Evolutionary conservation across 1,140 invertebrate species (phyloP).

Genomic region (Orchestia grillus): DNA sequence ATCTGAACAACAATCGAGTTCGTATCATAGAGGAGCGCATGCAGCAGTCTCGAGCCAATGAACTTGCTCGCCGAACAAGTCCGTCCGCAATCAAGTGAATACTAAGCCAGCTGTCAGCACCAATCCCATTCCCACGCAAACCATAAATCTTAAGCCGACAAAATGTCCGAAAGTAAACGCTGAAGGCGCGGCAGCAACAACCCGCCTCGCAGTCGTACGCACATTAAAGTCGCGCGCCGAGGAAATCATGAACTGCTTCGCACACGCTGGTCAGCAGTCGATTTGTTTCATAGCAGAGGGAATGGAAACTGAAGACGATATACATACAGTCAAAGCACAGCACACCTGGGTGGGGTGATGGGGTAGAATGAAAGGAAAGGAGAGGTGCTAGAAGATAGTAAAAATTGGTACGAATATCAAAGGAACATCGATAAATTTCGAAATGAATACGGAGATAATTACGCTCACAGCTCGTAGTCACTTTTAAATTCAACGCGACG

Average conservation of each 20-base stretch:
- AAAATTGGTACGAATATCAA: not conserved
- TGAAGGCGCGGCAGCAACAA: not conserved
- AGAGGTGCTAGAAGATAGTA: not conserved
- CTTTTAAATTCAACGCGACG: too few relatives aligned
- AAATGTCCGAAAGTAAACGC: constrained; percentile 47
- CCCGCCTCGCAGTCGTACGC: not conserved
- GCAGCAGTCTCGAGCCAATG: not conserved
- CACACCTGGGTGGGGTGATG: not conserved
- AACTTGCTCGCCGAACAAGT: not conserved
- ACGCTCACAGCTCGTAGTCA: too few relatives aligned
- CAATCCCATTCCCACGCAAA: constrained; percentile 48
- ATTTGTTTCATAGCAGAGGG: not conserved
- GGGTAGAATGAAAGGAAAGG: not conserved
- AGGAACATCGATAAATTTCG: not conserved
- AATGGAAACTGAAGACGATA: not conserved
- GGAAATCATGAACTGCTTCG: not conserved
- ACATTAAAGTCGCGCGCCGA: not conserved
- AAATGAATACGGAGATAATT: not conserved
- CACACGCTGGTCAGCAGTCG: not conserved
- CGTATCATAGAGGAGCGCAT: not conserved
- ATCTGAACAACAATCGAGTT: not conserved
- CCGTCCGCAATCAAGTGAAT: constrained; percentile 41
- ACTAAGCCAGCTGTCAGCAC: constrained; percentile 49
- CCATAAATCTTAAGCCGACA: constrained; percentile 53
- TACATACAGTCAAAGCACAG: not conserved